Evolutionary conservation across 1,140 invertebrate species (phyloP).

Genomic region (Sarcophaga bullata): DNA sequence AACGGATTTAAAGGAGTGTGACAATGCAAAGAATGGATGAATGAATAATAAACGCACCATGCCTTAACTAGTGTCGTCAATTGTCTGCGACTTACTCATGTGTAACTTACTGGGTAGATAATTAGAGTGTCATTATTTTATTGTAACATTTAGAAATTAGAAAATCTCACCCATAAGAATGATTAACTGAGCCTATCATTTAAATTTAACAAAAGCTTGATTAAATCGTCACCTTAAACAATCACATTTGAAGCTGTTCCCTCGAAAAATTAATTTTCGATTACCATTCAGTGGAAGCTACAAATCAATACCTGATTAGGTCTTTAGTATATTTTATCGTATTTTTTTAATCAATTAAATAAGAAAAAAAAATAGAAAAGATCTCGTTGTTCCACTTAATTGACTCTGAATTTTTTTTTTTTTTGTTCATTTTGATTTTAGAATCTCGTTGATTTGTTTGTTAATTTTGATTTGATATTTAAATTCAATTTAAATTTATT

Average conservation of each 20-base stretch:
- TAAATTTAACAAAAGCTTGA: too few species aligned
- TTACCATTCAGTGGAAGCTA: neutral
- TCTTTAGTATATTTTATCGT: neutral
- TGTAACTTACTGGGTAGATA: too few species aligned
- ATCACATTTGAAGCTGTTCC: neutral
- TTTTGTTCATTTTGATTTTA: neutral
- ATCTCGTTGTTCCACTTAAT: constrained; percentile 7
- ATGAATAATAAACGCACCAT: too few species aligned
- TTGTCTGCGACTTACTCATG: too few species aligned
- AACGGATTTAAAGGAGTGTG: too few species aligned
- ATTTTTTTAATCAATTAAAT: neutral
- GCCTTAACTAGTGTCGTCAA: too few species aligned
- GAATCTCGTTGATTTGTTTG: neutral
- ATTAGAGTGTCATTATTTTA: too few species aligned
- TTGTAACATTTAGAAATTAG: too few species aligned
- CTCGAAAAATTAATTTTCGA: neutral
- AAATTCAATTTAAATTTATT: neutral
- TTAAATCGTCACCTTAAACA: neutral
- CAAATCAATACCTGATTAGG: neutral
- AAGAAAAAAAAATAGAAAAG: too few species aligned
- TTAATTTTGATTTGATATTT: neutral
- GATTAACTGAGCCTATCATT: too few species aligned
- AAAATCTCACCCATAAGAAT: too few species aligned
- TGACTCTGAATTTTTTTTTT: neutral
- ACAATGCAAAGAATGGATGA: too few species aligned